Evolutionary conservation across 1,140 invertebrate genomes (phyloP).

Genomic region (Aricia agestis): DNA sequence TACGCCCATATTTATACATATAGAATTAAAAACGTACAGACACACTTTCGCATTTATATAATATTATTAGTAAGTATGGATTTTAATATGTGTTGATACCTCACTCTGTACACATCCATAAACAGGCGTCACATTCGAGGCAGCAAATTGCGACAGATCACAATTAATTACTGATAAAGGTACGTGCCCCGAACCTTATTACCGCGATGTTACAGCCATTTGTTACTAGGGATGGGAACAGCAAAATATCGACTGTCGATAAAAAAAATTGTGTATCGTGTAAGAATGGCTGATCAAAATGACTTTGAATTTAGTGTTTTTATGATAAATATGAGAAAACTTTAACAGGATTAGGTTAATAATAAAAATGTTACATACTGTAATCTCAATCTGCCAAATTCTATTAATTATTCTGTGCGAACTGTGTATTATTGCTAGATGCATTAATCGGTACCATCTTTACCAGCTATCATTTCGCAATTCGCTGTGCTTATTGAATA

Average conservation of each 20-base stretch:
- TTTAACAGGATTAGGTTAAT: no score
- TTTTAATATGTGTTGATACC: no score
- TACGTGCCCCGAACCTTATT: conserved; percentile 36
- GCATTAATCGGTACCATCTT: no score
- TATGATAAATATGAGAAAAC: no score
- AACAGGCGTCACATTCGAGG: neutral
- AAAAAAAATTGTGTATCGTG: neutral
- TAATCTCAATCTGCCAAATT: neutral
- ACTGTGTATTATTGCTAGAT: no score
- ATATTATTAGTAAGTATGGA: no score
- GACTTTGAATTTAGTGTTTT: no score
- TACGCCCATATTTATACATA: no score
- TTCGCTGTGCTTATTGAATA: neutral
- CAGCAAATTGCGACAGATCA: conserved; percentile 23
- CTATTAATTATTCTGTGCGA: no score
- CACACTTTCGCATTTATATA: no score
- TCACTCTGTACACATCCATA: neutral
- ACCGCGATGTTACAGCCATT: conserved; percentile 38
- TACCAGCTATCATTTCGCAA: neutral
- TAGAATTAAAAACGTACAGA: no score
- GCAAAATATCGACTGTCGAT: neutral
- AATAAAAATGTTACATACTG: no score
- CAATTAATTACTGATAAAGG: conserved; percentile 36
- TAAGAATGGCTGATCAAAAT: neutral
- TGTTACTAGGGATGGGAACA: neutral